Base-by-base conservation (phyloP, 2,113 vertebrate species). In the Indri indri region DNA sequence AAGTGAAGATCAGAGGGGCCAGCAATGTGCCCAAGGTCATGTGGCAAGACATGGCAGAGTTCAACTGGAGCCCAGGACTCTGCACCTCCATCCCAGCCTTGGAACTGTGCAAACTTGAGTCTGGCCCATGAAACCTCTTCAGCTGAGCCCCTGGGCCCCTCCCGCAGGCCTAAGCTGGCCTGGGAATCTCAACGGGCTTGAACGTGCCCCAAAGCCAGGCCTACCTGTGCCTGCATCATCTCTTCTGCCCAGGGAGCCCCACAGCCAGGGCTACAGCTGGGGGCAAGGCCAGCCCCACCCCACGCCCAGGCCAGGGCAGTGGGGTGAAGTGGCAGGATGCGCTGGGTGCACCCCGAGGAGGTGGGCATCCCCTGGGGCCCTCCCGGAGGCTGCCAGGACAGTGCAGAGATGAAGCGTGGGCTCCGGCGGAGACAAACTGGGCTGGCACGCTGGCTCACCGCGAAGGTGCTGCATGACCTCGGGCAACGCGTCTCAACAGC, bases 1-100 rank as follows among this genome's bases (percentile, higher is more conserved):
- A 27, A 71, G 6, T 9, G 54, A 82, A 81, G 20, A 30, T 84
- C 94, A 94, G 80, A 94, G 74, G 57, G 73, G 42, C 70, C 70
- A 47, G 65, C 23, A 45, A 17, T 8, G 8, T 1, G 54, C 16
- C 34, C 5, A 25, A 42, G 34, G 52, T 77, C 76, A 81, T 81
- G 63, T n/a, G 73, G 94, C 45, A 73, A 65, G 13, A 13, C 22
- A 4, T 10, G 42, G 80, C 25, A 63, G 20, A 32, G 68, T 34
- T 73, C 40, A 2, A 0, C 8, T 20, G 14, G 40, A 79, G 30
- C 45, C 42, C 23, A 40, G n/a, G 63, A 3, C 57, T 23, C 45
- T 52, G 61, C 9, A 6, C 61, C 6, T 13, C 32, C 4, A 73
- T 6, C 13, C 14, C 23, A 30, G 74, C 12, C 74, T 70, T 13